Conservation (phyloP, 2,113 vertebrate species). For the Corythaixoides concolor region DNA sequence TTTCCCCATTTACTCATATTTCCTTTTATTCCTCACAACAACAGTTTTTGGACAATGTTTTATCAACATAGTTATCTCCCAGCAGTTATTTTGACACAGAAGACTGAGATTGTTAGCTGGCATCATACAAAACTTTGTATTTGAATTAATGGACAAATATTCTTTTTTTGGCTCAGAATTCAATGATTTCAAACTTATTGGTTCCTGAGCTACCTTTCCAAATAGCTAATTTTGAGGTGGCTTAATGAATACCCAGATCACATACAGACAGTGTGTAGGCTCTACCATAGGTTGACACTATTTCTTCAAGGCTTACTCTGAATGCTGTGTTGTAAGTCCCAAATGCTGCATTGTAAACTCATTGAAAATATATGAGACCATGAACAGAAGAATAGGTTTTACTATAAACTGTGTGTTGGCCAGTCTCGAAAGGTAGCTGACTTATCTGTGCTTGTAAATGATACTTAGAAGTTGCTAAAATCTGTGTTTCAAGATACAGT, state of each 20-base stretch:
- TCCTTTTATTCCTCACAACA: neutral
- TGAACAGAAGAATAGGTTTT: neutral
- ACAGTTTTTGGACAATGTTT: neutral
- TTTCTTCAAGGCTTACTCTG: neutral
- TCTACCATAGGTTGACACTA: neutral
- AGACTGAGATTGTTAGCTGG: neutral
- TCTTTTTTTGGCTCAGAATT: neutral
- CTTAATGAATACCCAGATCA: neutral
- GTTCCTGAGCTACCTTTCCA: neutral
- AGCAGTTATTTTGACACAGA: neutral
- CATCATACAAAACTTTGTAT: neutral
- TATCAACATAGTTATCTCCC: neutral
- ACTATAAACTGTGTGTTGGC: neutral
- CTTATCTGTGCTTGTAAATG: neutral
- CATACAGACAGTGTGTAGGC: neutral
- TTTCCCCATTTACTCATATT: neutral
- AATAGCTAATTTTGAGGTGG: neutral
- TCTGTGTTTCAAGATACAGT: neutral
- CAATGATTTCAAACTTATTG: neutral
- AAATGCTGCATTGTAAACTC: neutral
- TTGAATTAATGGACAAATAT: neutral
- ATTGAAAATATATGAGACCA: neutral
- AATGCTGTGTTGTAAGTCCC: neutral
- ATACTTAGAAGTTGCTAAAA: neutral
- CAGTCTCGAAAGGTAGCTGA: neutral